phyloP scores from a whole-genome alignment of 2,888 invertebrate species.

The Aleiodes alternator region DNA sequence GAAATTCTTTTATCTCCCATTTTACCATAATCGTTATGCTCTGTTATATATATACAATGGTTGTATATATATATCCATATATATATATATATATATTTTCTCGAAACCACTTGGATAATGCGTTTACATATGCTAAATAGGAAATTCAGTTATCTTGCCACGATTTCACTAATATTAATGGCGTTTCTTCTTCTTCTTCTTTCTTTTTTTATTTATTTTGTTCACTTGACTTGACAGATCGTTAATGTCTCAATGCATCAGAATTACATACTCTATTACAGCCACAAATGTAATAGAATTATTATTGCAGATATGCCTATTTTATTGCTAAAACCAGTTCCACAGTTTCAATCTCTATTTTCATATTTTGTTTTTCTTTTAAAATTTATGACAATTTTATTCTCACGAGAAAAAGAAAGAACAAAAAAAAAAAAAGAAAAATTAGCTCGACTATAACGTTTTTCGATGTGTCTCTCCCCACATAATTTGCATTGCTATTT shows the following conservation, averaged over 20 bases:
- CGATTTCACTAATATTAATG: slow-evolving; percentile 48
- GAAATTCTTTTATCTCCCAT: slow-evolving; percentile 9
- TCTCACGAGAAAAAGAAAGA: not conserved
- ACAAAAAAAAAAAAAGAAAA: not conserved
- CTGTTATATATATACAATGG: slow-evolving; percentile 4
- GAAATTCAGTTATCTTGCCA: slow-evolving; percentile 41
- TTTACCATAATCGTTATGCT: slow-evolving; percentile 11
- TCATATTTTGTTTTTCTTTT: not conserved
- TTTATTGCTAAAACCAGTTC: slow-evolving; percentile 10
- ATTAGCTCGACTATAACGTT: slow-evolving; percentile 17
- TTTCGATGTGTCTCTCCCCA: slow-evolving; percentile 33
- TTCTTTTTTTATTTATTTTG: slow-evolving; percentile 16
- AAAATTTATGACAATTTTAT: slow-evolving; percentile 1
- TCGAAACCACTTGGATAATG: slow-evolving; percentile 37
- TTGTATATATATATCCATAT: not conserved
- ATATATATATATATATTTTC: slow-evolving; percentile 27
- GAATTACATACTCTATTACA: slow-evolving; percentile 39
- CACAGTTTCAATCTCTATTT: slow-evolving; percentile 17
- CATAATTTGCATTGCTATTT: not conserved
- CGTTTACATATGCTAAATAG: slow-evolving; percentile 42
- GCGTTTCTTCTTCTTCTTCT: slow-evolving; percentile 36
- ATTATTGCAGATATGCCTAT: slow-evolving; percentile 27
- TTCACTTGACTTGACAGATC: slow-evolving; percentile 16
- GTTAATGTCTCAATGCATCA: slow-evolving; percentile 34
- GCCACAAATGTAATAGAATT: slow-evolving; percentile 27